Evolutionary conservation across 2,113 vertebrate genomes (phyloP), one percentile per base, ranked within the genome.

Genomic region (Mesoclemmys tuberculata): DNA sequence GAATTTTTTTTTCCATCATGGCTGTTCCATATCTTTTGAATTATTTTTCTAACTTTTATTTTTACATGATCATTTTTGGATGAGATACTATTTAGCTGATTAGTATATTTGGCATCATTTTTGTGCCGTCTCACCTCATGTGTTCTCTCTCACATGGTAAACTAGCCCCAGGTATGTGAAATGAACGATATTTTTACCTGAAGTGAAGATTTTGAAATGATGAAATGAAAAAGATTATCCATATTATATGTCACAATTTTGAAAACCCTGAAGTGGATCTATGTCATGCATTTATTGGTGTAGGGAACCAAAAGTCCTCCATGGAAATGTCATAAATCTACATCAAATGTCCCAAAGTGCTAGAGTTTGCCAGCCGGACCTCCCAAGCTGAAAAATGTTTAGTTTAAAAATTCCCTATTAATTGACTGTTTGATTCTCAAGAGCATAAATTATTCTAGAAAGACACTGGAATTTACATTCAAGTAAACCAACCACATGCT

Each of bases 231-330:
- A 56, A 55, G 22, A 41, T 82, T 82, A 61, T 9, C 75, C 82
- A 80, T 68, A 92, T 8, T 29, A 11, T 92, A 80, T 2, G 31
- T 49, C 52, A 74, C 82, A 46, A 13, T 46, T 77, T 77, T 77
- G 44, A 44, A 44, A 46, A 55, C 83, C 54, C 48, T 46, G 26
- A 24, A 22, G 41, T 79, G 81, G 18, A 44, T 41, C 75, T 56
- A 54, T 88, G 88, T 82, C 35, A 1, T 44, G 82, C 0, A 0
- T n/a, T 86, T 14, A 2, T 24, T 38, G 1, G 0, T 29, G 54
- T 10, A 27, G 58, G 35, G 74, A 55, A 55, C 31, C 49, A 49
- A 35, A 68, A 13, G 13, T 2, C 13, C 22, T 74, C 58, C 31
- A 64, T 71, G 29, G 18, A 6, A 46, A 16, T 0, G 10, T 10